Percentiles rank a stretch among this genome's conserved stretches.
Evolutionary conservation across 2,888 invertebrate genomes (phyloP).

Genomic region (Drosophila picticornis): DNA sequence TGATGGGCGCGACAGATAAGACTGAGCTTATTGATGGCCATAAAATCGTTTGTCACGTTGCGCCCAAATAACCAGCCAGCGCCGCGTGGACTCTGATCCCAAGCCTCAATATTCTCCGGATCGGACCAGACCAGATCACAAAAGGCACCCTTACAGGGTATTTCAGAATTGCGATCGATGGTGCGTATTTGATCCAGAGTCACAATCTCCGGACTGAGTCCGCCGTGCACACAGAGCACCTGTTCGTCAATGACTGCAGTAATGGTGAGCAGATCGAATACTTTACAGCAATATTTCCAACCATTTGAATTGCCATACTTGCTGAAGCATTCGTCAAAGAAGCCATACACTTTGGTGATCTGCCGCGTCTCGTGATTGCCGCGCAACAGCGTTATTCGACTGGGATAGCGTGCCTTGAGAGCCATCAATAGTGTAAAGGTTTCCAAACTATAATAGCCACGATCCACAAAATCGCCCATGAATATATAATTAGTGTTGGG

Average conservation of each 20-base stretch:
- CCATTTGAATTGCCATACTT: slow-evolving; percentile 99
- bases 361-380: slow-evolving; percentile 99
- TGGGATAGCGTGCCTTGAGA: slow-evolving; percentile 95
- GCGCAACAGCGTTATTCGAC: slow-evolving; percentile 95
- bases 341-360: slow-evolving; percentile 99
- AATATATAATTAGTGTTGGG: slow-evolving; percentile 99
- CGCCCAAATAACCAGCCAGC: slow-evolving; percentile 99
- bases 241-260: slow-evolving; percentile 99
- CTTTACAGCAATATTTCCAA: slow-evolving; percentile 99
- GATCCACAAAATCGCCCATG: slow-evolving; percentile 99
- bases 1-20: slow-evolving; percentile 99
- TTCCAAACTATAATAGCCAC: slow-evolving; percentile 99
- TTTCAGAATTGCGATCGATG: slow-evolving; percentile 97
- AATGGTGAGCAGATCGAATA: slow-evolving; percentile 98
- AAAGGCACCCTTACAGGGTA: slow-evolving; percentile 98
- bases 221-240: slow-evolving; percentile 98
- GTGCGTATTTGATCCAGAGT: slow-evolving; percentile 97
- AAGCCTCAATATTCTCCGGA: slow-evolving; percentile 97
- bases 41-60: slow-evolving; percentile 96
- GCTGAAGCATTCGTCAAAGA: slow-evolving; percentile 99
- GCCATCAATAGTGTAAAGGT: slow-evolving; percentile 98
- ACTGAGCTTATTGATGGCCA: slow-evolving; percentile 95
- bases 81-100: slow-evolving; percentile 97
- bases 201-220: slow-evolving; percentile 97
- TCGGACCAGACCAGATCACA: slow-evolving; percentile 99